Conservation (phyloP, 2,888 invertebrate genomes). For the Nephrotoma flavescens region DNA sequence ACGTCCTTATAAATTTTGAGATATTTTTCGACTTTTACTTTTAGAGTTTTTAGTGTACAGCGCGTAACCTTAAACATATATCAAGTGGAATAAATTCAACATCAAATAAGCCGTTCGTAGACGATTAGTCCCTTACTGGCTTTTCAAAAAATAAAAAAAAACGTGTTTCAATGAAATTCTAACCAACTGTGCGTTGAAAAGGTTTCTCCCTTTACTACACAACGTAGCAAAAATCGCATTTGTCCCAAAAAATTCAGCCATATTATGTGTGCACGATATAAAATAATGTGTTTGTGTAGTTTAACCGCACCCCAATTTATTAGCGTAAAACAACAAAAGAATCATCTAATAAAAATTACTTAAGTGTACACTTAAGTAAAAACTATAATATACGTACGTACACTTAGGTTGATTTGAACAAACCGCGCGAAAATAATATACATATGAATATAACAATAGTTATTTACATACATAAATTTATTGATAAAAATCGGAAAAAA, state of each 20-base stretch:
- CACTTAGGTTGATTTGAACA: background rate
- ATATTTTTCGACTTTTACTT: too few relatives aligned
- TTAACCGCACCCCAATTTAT: background rate
- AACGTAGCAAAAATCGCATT: background rate
- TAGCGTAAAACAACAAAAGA: background rate
- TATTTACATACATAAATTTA: background rate
- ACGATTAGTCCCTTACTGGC: background rate
- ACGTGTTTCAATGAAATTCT: background rate
- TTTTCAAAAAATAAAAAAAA: background rate
- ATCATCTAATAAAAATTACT: background rate
- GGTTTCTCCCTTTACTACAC: background rate
- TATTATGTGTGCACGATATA: background rate
- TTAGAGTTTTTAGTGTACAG: too few relatives aligned
- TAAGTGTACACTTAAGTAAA: background rate
- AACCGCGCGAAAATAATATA: background rate
- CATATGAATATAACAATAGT: background rate
- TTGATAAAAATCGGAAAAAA: background rate
- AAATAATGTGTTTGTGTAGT: background rate
- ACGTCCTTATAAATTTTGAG: too few relatives aligned
- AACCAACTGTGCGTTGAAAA: background rate
- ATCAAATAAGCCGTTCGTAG: background rate
- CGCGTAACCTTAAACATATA: background rate
- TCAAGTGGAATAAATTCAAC: background rate
- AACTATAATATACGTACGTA: background rate
- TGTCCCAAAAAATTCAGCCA: background rate